Percentiles rank a stretch among this genome's conserved stretches.
Conservation (phyloP, 2,797 vertebrate genomes). For the Leptatherina wallacei region DNA sequence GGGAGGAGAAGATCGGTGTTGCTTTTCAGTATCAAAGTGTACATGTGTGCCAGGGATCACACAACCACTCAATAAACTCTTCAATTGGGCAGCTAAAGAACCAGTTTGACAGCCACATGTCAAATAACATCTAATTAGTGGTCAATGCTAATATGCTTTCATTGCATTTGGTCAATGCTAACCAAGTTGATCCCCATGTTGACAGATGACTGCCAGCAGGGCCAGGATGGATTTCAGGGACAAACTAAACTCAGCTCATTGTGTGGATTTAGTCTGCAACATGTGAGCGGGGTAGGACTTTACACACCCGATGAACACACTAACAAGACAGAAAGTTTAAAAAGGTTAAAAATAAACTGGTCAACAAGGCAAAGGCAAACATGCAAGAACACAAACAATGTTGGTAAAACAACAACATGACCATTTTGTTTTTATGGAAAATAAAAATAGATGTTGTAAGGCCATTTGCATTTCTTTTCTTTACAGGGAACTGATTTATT, state of each 20-base stretch:
- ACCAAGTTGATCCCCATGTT: constrained; percentile 43
- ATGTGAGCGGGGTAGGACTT: constrained; percentile 17
- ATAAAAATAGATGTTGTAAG: constrained; percentile 12
- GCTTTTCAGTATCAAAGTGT: not conserved
- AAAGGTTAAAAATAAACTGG: not conserved
- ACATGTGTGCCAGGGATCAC: not conserved
- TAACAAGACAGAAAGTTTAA: constrained; percentile 16
- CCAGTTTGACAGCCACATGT: constrained; percentile 17
- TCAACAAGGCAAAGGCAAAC: constrained; percentile 34
- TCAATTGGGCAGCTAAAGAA: constrained; percentile 11
- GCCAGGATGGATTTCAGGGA: constrained; percentile 52
- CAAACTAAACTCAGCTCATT: constrained; percentile 68
- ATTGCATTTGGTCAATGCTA: constrained; percentile 60
- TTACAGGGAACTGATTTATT: constrained; percentile 8
- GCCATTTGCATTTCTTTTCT: constrained; percentile 16
- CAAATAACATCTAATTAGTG: constrained; percentile 28
- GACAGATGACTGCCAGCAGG: constrained; percentile 38
- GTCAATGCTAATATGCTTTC: constrained; percentile 61
- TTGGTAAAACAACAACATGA: constrained; percentile 26
- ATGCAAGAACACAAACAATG: constrained; percentile 11
- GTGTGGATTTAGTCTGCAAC: constrained; percentile 47
- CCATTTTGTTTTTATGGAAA: constrained; percentile 9
- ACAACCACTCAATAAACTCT: constrained; percentile 27
- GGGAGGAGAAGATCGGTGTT: not conserved
- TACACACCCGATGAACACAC: not conserved